phyloP scores from a whole-genome alignment of 2,113 vertebrate species.

The Jaculus jaculus region DNA sequence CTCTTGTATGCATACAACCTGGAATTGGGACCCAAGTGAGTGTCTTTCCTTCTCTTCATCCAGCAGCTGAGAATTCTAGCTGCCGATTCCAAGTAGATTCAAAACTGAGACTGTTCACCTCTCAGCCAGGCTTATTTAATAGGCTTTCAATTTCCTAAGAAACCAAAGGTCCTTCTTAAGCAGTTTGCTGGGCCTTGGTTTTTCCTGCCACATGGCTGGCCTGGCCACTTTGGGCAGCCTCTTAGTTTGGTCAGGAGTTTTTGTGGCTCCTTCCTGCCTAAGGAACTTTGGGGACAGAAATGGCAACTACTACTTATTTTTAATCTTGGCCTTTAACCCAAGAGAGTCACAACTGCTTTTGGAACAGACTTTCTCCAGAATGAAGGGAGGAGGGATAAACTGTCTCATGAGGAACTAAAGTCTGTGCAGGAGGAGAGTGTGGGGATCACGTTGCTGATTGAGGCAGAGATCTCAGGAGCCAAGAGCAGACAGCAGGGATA shows the following conservation, averaged over 20 bases:
- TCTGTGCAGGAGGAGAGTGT: not conserved
- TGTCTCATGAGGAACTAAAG: constrained; percentile 65
- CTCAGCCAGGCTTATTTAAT: not conserved
- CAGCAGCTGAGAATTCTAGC: not conserved
- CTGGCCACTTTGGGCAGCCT: not conserved
- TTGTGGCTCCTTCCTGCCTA: not conserved
- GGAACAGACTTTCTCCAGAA: constrained; percentile 65
- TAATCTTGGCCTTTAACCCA: constrained; percentile 62
- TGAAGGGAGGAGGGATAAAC: constrained; percentile 62
- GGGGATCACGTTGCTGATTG: not conserved
- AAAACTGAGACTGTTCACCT: not conserved
- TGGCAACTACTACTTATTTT: constrained; percentile 65
- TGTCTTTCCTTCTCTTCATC: not conserved
- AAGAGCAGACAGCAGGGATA: rapidly evolving
- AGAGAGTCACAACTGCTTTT: constrained; percentile 65
- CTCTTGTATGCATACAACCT: not conserved
- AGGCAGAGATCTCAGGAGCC: not conserved
- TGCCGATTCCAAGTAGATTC: constrained; percentile 2
- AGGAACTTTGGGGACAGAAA: constrained; percentile 35
- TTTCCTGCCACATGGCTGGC: not conserved
- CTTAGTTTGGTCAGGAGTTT: constrained; percentile 25
- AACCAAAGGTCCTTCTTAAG: not conserved
- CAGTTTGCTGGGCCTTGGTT: not conserved
- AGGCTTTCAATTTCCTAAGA: not conserved
- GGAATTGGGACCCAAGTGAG: too few species aligned